Evolutionary conservation across 2,888 invertebrate species (phyloP).

Genomic region (Drosophila tripunctata): DNA sequence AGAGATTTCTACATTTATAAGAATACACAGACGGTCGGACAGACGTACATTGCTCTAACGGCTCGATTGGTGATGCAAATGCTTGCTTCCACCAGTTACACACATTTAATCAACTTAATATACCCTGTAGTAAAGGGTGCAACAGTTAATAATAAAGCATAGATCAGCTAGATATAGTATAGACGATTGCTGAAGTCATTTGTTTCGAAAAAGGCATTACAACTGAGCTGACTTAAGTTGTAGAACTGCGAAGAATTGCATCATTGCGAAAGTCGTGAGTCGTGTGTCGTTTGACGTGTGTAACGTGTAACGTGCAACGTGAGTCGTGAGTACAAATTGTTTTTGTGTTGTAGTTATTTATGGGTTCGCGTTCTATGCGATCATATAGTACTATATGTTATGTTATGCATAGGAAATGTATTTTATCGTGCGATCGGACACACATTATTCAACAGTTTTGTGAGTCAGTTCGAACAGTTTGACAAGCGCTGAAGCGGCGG

Average conservation of each 20-base stretch:
- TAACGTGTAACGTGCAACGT: too few species aligned
- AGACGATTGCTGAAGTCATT: constrained; percentile 9
- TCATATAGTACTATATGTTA: background rate
- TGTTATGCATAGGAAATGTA: background rate
- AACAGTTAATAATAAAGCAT: too few species aligned
- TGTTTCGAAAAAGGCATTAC: background rate
- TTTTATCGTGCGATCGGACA: too few species aligned
- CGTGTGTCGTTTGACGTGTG: too few species aligned
- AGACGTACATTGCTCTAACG: too few species aligned
- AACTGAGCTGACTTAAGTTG: constrained; percentile 2
- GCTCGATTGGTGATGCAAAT: too few species aligned
- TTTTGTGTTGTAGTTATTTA: constrained; percentile 9
- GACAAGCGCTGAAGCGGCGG: constrained; percentile 6
- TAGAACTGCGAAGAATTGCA: background rate
- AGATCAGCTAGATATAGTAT: too few species aligned
- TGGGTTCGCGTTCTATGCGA: background rate
- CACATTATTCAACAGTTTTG: constrained; percentile 30
- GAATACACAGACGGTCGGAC: too few species aligned
- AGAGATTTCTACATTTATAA: too few species aligned
- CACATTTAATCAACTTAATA: too few species aligned
- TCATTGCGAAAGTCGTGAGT: constrained; percentile 7
- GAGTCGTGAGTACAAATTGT: constrained; percentile 3
- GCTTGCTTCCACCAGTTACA: too few species aligned
- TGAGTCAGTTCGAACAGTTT: constrained; percentile 35
- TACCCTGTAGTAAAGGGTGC: too few species aligned